Evolutionary conservation across 2,797 vertebrate species (phyloP).

Genomic region (Chiroxiphia lanceolata): DNA sequence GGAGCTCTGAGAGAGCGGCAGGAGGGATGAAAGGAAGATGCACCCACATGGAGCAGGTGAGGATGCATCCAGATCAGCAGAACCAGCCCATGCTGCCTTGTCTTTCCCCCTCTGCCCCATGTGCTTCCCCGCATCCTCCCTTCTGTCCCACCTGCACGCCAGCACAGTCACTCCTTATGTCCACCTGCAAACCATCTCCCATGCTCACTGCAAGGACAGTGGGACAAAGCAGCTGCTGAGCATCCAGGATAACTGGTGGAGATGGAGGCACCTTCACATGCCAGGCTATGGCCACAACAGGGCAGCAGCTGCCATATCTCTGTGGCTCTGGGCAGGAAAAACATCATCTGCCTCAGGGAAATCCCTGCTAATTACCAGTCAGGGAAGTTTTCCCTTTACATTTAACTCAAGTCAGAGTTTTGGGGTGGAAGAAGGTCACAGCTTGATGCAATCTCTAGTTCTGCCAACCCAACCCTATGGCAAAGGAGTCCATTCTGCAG

Average conservation of each 20-base stretch:
- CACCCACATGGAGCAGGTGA: fast-evolving
- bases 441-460: not conserved
- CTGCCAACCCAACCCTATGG: not conserved
- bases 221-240: not conserved
- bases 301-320: not conserved
- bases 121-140: not conserved
- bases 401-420: not conserved
- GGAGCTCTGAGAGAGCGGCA: not conserved
- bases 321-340: not conserved
- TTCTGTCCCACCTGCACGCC: not conserved
- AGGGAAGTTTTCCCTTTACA: not conserved
- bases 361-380: not conserved
- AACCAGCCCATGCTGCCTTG: not conserved
- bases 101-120: not conserved
- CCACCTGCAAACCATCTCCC: not conserved
- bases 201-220: not conserved
- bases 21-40: not conserved
- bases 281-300: not conserved
- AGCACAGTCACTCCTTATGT: not conserved
- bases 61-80: not conserved
- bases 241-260: not conserved
- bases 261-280: not conserved
- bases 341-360: not conserved
- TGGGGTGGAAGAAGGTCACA: not conserved
- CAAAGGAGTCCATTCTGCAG: not conserved